These are phyloP conservation scores for Patella ulyssiponensis DNA, from an alignment of 2,888 invertebrate species.

Conservation along the genomic window DNA sequence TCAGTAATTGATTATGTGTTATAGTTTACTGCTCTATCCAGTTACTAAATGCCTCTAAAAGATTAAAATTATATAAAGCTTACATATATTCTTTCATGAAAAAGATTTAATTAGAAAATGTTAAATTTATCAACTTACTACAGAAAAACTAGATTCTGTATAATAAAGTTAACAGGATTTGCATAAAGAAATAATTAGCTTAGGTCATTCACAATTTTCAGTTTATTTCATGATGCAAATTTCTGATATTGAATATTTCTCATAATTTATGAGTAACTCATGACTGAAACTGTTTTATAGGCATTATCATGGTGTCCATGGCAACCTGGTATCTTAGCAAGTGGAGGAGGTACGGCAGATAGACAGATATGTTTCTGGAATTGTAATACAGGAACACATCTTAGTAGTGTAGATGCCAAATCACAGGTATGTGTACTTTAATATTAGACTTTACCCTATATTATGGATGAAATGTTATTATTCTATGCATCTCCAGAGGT, in stretches of 20 bases:
- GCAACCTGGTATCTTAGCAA: slow-evolving; percentile 90
- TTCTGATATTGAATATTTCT: background rate
- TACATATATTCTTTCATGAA: no score
- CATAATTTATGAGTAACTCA: background rate
- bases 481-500: no score
- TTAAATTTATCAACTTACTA: no score
- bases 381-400: slow-evolving; percentile 80
- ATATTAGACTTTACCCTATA: background rate
- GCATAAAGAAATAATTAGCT: background rate
- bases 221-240: background rate
- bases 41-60: no score
- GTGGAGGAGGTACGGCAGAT: slow-evolving; percentile 97
- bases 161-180: background rate
- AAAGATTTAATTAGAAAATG: no score
- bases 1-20: no score
- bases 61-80: no score
- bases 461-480: background rate
- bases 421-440: slow-evolving; percentile 80
- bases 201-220: background rate
- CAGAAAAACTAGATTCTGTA: no score
- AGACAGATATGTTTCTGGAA: slow-evolving; percentile 79
- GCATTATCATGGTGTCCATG: slow-evolving; percentile 99
- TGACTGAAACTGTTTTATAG: slow-evolving; percentile 69
- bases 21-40: no score
- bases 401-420: slow-evolving; percentile 90